phyloP scores from a whole-genome alignment of 2,888 invertebrate species.

The Tethea ocularis region DNA sequence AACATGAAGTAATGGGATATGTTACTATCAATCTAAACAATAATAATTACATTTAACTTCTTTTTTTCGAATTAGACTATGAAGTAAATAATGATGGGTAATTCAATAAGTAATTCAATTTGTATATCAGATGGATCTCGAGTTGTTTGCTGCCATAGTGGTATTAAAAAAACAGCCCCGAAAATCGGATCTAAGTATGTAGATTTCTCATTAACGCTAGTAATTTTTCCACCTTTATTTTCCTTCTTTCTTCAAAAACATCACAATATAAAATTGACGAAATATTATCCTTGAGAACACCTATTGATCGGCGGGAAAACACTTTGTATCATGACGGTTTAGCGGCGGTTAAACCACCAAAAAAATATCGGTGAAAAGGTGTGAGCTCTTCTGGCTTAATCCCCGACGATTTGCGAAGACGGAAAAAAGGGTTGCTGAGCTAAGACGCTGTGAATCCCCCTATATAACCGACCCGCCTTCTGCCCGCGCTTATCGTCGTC shows the following conservation, averaged over 20 bases:
- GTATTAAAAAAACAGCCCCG: too few relatives aligned
- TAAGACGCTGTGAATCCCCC: conserved; percentile 61
- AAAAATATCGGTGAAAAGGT: conserved; percentile 78
- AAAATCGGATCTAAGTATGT: conserved; percentile 11
- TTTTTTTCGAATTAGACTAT: too few relatives aligned
- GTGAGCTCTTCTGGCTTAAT: conserved; percentile 75
- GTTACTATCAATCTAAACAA: too few relatives aligned
- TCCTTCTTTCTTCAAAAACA: too few relatives aligned
- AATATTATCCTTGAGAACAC: conserved; percentile 56
- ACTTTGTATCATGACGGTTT: conserved; percentile 71
- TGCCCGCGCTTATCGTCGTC: conserved; percentile 63
- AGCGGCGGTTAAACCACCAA: conserved; percentile 67
- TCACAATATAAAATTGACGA: conserved; percentile 41
- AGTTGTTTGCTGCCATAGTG: too few relatives aligned
- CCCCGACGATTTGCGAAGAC: conserved; percentile 79
- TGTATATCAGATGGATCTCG: too few relatives aligned
- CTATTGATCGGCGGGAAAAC: conserved; percentile 62
- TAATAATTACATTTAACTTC: too few relatives aligned
- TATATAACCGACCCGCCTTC: conserved; percentile 61
- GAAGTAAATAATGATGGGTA: too few relatives aligned
- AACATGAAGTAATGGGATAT: too few relatives aligned
- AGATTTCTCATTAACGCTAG: too few relatives aligned
- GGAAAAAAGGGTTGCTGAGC: conserved; percentile 77
- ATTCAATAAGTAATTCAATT: too few relatives aligned
- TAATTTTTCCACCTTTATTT: too few relatives aligned